Percentiles rank a stretch among this genome's conserved stretches.
Evolutionary conservation across 2,888 invertebrate species (phyloP).

Genomic region (Patella caerulea): DNA sequence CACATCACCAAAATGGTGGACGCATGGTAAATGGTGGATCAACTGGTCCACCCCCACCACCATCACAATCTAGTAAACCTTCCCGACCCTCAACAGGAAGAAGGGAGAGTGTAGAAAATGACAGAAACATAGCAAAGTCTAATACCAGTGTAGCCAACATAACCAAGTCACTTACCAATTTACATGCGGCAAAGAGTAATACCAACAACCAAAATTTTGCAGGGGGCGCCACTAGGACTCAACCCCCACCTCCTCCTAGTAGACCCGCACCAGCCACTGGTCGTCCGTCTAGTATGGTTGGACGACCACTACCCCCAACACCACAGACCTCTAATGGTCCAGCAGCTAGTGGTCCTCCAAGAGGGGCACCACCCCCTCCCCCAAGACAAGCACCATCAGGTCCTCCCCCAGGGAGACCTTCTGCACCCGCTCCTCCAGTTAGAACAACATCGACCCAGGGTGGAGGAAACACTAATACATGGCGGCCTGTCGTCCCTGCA

Average conservation of each 20-base stretch:
- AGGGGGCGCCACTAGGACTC: constrained; percentile 30
- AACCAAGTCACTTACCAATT: too few relatives aligned
- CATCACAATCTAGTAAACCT: constrained; percentile 2
- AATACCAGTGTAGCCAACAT: not conserved
- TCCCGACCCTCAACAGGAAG: not conserved
- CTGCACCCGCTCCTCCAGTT: constrained; percentile 47
- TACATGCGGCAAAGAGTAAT: not conserved
- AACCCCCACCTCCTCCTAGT: constrained; percentile 41
- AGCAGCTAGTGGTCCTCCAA: constrained; percentile 20
- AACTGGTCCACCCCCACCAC: not conserved
- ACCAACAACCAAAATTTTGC: not conserved
- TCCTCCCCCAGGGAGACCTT: constrained; percentile 40
- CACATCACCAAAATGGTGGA: not conserved
- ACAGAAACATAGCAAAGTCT: not conserved
- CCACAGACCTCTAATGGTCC: constrained; percentile 21
- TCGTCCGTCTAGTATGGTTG: constrained; percentile 14
- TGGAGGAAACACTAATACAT: constrained; percentile 25
- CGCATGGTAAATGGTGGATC: not conserved
- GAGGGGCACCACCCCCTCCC: constrained; percentile 34
- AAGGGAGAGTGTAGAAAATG: not conserved
- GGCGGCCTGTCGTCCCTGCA: constrained; percentile 5
- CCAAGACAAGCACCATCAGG: constrained; percentile 45
- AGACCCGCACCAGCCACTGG: constrained; percentile 18
- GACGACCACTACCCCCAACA: constrained; percentile 34
- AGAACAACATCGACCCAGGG: constrained; percentile 36